Percentiles rank a stretch among this genome's conserved stretches.
Evolutionary conservation across 2,888 invertebrate genomes (phyloP).

Genomic region (Sinotaia quadrata): DNA sequence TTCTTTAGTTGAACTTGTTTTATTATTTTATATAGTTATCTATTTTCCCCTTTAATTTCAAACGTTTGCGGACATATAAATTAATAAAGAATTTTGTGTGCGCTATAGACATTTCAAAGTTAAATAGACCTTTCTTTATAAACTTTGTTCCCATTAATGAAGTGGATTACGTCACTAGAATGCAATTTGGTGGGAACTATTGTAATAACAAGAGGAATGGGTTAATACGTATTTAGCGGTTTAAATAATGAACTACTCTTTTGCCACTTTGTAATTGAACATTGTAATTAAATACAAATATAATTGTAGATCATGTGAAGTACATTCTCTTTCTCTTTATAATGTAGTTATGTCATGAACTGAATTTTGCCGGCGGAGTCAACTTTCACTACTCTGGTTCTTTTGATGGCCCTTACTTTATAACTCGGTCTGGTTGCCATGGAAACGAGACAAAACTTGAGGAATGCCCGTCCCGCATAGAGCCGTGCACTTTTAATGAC

Average conservation of each 20-base stretch:
- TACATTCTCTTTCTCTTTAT: background rate
- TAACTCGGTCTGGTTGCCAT: constrained; percentile 41
- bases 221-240: background rate
- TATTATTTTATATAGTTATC: no score
- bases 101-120: no score
- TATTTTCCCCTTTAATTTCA: no score
- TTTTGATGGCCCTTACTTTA: constrained; percentile 37
- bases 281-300: background rate
- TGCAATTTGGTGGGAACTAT: no score
- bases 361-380: constrained; percentile 73
- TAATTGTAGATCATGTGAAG: background rate
- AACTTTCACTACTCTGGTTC: constrained; percentile 32
- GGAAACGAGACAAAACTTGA: constrained; percentile 44
- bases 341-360: constrained; percentile 39
- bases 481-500: constrained; percentile 33
- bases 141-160: no score
- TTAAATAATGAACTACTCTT: background rate
- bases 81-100: no score
- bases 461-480: constrained; percentile 32
- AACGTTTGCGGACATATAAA: no score
- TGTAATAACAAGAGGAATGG: background rate
- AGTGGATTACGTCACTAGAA: no score
- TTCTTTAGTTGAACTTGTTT: no score
- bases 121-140: no score
- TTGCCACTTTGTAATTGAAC: background rate